These are phyloP conservation scores for Drosophila suzukii DNA, from an alignment of 1,140 invertebrate species.

Conservation along the genomic window DNA sequence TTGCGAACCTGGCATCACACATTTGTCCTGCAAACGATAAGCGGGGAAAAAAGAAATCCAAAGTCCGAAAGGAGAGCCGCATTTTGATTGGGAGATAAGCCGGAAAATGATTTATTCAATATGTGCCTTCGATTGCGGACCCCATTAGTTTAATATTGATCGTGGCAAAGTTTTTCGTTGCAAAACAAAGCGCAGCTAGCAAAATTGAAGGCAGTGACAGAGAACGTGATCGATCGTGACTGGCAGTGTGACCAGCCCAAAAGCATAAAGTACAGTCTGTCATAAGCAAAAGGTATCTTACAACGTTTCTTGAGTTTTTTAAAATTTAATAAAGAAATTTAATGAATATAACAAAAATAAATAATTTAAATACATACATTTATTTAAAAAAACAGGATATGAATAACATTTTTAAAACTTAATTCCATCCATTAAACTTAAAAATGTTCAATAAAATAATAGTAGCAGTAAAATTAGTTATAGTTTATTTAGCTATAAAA, in stretches of 20 bases:
- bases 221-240: constrained; percentile 26
- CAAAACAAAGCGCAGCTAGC: constrained; percentile 69
- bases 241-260: constrained; percentile 36
- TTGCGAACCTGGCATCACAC: constrained; percentile 79
- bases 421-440: not conserved
- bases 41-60: constrained; percentile 10
- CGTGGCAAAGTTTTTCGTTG: constrained; percentile 59
- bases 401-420: not conserved
- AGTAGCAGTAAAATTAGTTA: too few relatives aligned
- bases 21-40: constrained; percentile 79
- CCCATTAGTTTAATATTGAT: constrained; percentile 37
- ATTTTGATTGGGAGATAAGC: constrained; percentile 27
- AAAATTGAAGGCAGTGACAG: constrained; percentile 45
- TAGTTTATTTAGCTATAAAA: too few relatives aligned
- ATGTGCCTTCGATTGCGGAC: constrained; percentile 14
- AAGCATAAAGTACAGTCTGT: constrained; percentile 1
- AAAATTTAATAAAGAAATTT: not conserved
- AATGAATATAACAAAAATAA: not conserved
- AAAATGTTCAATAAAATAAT: not conserved
- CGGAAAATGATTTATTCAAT: constrained; percentile 27
- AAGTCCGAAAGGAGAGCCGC: constrained; percentile 15
- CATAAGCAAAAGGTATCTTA: too few relatives aligned
- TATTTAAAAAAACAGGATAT: not conserved
- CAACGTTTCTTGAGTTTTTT: not conserved
- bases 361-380: not conserved